Base-by-base conservation (phyloP, 2,888 invertebrate species). In the Thereva unica region DNA sequence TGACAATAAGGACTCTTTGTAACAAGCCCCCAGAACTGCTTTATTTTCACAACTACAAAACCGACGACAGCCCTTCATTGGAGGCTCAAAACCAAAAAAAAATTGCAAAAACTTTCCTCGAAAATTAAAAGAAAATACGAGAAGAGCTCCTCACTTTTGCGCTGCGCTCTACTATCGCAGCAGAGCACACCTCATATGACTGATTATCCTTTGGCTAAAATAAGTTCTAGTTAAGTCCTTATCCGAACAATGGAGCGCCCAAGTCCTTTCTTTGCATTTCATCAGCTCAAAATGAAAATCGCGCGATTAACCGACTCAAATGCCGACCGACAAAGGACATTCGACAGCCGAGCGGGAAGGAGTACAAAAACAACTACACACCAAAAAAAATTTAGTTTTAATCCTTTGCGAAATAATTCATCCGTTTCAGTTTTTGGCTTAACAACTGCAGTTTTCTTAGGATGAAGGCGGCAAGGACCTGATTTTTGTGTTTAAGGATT, bases 391-490 rank as follows among this genome's bases (percentile, higher is more conserved):
- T 2, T 23, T 23, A 23, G 23, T 23, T 23, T 23, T 68, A 68
- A 68, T 68, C 68, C 68, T 68, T 68, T 65, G 53, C 57, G 44
- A 59, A 68, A 54, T 68, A 52, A 57, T 53, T 54, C 49, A 41
- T 40, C 45, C 38, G 45, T 53, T 53, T 59, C n/a, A n/a, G 9
- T 34, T 10, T 10, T 10, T 34, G n/a, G 40, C 37, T 50, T 40
- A 23, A 23, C 23, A 23, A 23, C 23, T 23, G 2, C 2, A 2
- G 23, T 23, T 23, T 23, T 23, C 23, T 23, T 23, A 23, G 23
- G 23, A 23, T 23, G 23, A 23, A 23, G 23, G 23, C 41, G 37
- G 50, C 42, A 37, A 7, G 45, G 34, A 12, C 10, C 23, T 23
- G 23, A 23, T 40, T 40, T 23, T 23, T 44, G 38, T 41, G 49